Percentiles rank a stretch among this genome's conserved stretches.
phyloP scores from a whole-genome alignment of 1,140 invertebrate species.

The Galendromus occidentalis region DNA sequence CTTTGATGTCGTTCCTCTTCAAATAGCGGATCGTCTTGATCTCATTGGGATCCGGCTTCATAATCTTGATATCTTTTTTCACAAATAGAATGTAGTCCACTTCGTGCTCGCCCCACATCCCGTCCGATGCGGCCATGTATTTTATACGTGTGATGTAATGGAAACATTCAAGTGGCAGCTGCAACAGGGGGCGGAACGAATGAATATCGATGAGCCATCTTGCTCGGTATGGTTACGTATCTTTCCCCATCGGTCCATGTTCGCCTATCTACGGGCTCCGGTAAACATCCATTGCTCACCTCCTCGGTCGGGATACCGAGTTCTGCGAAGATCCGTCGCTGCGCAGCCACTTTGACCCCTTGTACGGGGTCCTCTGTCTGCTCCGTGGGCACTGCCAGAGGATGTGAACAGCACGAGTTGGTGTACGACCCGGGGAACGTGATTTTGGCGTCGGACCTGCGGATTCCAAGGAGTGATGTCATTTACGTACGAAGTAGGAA shows the following conservation, averaged over 20 bases:
- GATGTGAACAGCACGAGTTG: slow-evolving; percentile 95
- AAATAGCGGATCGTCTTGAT: slow-evolving; percentile 61
- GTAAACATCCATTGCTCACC: no score
- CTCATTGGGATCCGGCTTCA: slow-evolving; percentile 72
- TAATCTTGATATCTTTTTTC: slow-evolving; percentile 45
- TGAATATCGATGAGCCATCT: no score
- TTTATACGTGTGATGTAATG: slow-evolving; percentile 66
- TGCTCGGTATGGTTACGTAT: no score
- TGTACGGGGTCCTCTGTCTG: slow-evolving; percentile 49
- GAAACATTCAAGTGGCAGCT: slow-evolving; percentile 42
- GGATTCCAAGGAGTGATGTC: background rate
- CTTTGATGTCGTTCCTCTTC: slow-evolving; percentile 41
- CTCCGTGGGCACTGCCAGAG: slow-evolving; percentile 53
- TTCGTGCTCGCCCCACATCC: slow-evolving; percentile 81
- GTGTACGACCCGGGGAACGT: slow-evolving; percentile 50
- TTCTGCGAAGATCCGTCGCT: slow-evolving; percentile 63
- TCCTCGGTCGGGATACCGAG: slow-evolving; percentile 43
- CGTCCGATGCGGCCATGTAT: slow-evolving; percentile 49
- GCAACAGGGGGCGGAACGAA: no score
- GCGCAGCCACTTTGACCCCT: slow-evolving; percentile 58
- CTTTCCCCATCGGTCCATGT: no score
- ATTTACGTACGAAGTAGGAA: no score
- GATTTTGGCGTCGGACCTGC: slow-evolving; percentile 53
- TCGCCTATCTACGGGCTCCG: no score
- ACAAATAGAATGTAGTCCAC: slow-evolving; percentile 83